These are phyloP conservation scores for Harpalus rufipes DNA, from an alignment of 2,888 invertebrate species.

Conservation along the genomic window DNA sequence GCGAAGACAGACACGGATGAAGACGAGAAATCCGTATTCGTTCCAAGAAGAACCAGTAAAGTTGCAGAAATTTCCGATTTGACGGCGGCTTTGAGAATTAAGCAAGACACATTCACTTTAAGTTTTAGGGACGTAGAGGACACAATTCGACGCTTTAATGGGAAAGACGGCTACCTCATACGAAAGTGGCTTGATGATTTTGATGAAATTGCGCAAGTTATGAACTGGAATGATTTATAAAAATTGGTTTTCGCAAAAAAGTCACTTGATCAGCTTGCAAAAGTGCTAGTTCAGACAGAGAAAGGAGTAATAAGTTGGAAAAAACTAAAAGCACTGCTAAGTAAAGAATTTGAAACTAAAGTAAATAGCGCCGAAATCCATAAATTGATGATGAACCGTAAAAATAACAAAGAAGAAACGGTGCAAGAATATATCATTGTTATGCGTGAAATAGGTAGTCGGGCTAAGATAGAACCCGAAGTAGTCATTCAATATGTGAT, in stretches of 20 bases:
- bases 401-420: no score
- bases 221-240: constrained; percentile 64
- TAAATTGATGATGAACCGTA: neutral
- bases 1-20: no score
- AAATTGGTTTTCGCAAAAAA: constrained; percentile 67
- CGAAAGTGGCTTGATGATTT: constrained; percentile 65
- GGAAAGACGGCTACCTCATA: constrained; percentile 54
- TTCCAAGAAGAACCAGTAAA: no score
- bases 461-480: no score
- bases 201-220: constrained; percentile 58
- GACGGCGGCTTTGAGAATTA: neutral
- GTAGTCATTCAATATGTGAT: no score
- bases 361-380: neutral
- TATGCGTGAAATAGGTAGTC: no score
- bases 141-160: no score
- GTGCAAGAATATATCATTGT: no score
- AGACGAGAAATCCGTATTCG: no score
- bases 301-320: constrained; percentile 58
- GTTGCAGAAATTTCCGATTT: neutral
- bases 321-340: constrained; percentile 6
- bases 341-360: constrained; percentile 38
- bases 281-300: constrained; percentile 62
- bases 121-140: no score
- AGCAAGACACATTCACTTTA: neutral
- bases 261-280: constrained; percentile 61